Evolutionary conservation across 1,140 invertebrate genomes (phyloP), one percentile per base, ranked within the genome.

Genomic region (Brachionus calyciflorus): DNA sequence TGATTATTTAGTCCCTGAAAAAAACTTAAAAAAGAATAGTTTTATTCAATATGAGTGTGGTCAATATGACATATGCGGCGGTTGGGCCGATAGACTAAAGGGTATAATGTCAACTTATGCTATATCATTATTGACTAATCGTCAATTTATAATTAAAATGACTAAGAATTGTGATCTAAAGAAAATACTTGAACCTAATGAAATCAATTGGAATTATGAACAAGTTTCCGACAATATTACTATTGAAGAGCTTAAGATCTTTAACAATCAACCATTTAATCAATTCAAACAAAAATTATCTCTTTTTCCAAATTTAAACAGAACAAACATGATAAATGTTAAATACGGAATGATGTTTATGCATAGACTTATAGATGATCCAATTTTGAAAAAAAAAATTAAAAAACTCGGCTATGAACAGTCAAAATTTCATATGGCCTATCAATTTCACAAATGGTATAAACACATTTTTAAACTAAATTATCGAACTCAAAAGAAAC

Each of bases 131-230:
- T 9, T 48, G 9, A 70, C 44, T 19, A 33, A 70, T 7, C 65
- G 65, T 28, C 26, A 69, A 17, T 69, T 70, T 48, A 46, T 26
- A 19, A 70, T 70, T 5, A 70, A 48, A 48, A 70, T 70, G 44
- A 26, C 40, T n/a, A 70, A 33, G 33, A 30, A 48, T 51, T 70
- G 65, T 51, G 65, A 70, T 30, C 37, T 48, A n/a, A 70, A 33
- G n/a, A 70, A 28, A 14, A 49, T 70, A n/a, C 19, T 70, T 10
- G 19, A 70, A 19, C 21, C 65, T 10, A 51, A 48, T 33, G 28
- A 70, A 19, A 19, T 46, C 14, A 51, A 70, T 33, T 70, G 65
- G 65, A 40, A 70, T 14, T 44, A 28, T 51, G 19, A 70, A n/a
- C 55, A 60, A 60, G 30, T 40, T 33, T 30, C 26, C 9, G 1